These are phyloP conservation scores for Neomorphus geoffroyi DNA, from an alignment of 2,797 vertebrate genomes.

Conservation along the genomic window DNA sequence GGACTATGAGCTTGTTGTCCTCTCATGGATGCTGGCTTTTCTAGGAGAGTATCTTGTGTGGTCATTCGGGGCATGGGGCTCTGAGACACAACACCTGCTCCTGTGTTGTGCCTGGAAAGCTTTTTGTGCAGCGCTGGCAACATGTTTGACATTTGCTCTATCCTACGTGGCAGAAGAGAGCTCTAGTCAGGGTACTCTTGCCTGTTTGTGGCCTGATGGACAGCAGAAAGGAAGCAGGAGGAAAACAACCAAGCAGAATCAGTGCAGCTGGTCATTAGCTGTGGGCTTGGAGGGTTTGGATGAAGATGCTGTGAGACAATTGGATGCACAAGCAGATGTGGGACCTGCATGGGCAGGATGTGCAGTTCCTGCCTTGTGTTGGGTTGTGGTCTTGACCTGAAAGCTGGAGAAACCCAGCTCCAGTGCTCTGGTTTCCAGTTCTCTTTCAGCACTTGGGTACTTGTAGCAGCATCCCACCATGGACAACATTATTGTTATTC, in stretches of 20 bases:
- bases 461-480: neutral
- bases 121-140: neutral
- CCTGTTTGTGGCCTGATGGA: neutral
- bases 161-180: neutral
- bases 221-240: neutral
- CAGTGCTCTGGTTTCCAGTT: neutral
- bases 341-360: accelerated
- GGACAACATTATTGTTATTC: neutral
- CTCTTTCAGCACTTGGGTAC: neutral
- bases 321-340: accelerated
- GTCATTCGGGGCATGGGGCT: neutral
- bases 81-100: neutral
- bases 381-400: neutral
- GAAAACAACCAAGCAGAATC: accelerated
- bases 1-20: accelerated
- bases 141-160: neutral
- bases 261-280: neutral
- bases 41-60: neutral
- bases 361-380: neutral
- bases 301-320: neutral
- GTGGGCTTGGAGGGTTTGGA: neutral
- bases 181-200: neutral
- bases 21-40: neutral
- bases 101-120: accelerated
- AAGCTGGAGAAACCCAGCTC: neutral